Percentiles rank a stretch among this genome's conserved stretches.
These are phyloP conservation scores for Blastomussa wellsi DNA, from an alignment of 92 coral and sea anemone genomes.

Conservation along the genomic window DNA sequence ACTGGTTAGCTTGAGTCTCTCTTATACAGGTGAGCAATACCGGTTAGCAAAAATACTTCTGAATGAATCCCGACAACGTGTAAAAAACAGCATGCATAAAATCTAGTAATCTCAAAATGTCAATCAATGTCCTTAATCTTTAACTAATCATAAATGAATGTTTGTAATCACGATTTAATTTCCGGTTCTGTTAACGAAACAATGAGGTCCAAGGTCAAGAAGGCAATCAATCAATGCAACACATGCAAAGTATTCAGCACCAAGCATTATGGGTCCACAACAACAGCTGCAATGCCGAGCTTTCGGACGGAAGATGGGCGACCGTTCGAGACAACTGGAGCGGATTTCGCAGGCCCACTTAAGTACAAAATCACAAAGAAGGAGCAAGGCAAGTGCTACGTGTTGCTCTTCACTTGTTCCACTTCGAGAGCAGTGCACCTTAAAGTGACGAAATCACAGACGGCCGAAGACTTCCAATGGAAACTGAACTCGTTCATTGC, in stretches of 20 bases:
- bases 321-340: conserved; percentile 63
- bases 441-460: conserved; percentile 38
- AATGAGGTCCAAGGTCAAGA: conserved; percentile 66
- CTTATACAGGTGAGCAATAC: too few species aligned
- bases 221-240: conserved; percentile 50
- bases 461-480: conserved; percentile 29
- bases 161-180: too few species aligned
- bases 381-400: conserved; percentile 59
- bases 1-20: too few species aligned
- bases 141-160: too few species aligned
- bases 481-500: conserved; percentile 32
- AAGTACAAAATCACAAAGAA: conserved; percentile 61
- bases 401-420: conserved; percentile 46
- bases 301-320: conserved; percentile 53
- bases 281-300: conserved; percentile 55
- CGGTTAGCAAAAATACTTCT: too few species aligned
- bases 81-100: too few species aligned
- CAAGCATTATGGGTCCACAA: conserved; percentile 54
- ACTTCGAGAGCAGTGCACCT: conserved; percentile 7
- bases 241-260: conserved; percentile 53
- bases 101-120: too few species aligned
- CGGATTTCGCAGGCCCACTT: conserved; percentile 68
- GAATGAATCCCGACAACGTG: too few species aligned
- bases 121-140: too few species aligned
- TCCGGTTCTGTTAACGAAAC: too few species aligned